Conservation (phyloP, 2,888 invertebrate genomes). For the Marasmarcha lunaedactyla region DNA sequence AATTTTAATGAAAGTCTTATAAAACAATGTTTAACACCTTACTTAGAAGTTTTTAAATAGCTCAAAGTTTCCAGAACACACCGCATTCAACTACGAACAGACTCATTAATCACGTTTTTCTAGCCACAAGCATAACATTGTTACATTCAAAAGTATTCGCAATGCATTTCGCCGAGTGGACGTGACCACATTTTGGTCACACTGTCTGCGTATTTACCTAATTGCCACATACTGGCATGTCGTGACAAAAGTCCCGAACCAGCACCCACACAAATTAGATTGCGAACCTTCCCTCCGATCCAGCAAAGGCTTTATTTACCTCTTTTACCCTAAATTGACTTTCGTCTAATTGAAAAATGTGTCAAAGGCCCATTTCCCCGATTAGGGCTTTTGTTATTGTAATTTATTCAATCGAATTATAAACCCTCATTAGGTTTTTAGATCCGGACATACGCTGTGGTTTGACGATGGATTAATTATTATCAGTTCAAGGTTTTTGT, state of each 20-base stretch:
- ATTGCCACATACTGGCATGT: slow-evolving; percentile 42
- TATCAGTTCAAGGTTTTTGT: not conserved
- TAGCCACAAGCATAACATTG: no score
- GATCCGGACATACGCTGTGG: not conserved
- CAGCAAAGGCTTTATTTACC: slow-evolving; percentile 44
- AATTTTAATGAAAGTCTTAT: no score
- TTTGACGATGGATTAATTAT: not conserved
- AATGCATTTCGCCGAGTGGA: no score
- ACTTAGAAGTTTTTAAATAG: no score
- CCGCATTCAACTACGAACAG: no score
- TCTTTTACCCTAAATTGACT: slow-evolving; percentile 60
- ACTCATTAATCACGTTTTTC: no score
- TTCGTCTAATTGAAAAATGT: slow-evolving; percentile 48
- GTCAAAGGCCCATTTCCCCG: slow-evolving; percentile 24
- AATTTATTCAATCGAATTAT: not conserved
- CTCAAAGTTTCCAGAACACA: no score
- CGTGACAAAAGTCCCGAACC: slow-evolving; percentile 51
- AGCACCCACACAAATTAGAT: slow-evolving; percentile 52
- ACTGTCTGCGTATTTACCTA: slow-evolving; percentile 47
- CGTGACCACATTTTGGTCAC: no score
- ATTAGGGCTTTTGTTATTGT: not conserved
- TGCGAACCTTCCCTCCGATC: slow-evolving; percentile 26
- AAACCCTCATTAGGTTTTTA: not conserved
- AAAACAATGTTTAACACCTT: no score
- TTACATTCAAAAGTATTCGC: no score